phyloP scores from a whole-genome alignment of 2,113 vertebrate genomes.

The Myiozetetes cayanensis region DNA sequence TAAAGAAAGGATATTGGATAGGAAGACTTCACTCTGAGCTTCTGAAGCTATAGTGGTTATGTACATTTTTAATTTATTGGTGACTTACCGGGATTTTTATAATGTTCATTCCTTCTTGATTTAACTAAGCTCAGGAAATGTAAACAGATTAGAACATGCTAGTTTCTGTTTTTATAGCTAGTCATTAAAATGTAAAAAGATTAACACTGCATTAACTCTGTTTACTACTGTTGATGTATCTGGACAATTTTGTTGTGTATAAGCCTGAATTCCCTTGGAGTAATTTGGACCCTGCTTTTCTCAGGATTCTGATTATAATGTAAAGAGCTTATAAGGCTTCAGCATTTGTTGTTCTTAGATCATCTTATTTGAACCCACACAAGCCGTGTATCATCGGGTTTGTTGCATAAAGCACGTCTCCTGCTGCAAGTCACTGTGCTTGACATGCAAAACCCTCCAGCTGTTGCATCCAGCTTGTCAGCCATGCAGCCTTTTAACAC shows the following conservation, averaged over 20 bases:
- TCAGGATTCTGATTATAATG: slow-evolving; percentile 44
- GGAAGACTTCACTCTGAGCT: background rate
- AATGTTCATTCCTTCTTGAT: slow-evolving; percentile 56
- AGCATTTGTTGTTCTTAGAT: slow-evolving; percentile 23
- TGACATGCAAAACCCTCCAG: slow-evolving; percentile 55
- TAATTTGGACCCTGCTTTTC: slow-evolving; percentile 44
- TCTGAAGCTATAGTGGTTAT: background rate
- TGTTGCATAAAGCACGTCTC: slow-evolving; percentile 13
- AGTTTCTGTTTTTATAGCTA: slow-evolving; percentile 62
- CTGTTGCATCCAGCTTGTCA: slow-evolving; percentile 52
- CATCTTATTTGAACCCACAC: background rate
- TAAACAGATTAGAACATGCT: slow-evolving; percentile 57
- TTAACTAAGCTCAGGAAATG: slow-evolving; percentile 69
- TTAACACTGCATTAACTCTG: slow-evolving; percentile 53
- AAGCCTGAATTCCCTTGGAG: slow-evolving; percentile 31
- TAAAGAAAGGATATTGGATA: background rate
- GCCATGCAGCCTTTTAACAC: slow-evolving; percentile 37
- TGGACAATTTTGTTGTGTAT: slow-evolving; percentile 37
- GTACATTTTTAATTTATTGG: slow-evolving; percentile 53
- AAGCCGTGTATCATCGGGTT: background rate
- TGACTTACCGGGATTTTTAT: slow-evolving; percentile 29
- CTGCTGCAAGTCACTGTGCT: slow-evolving; percentile 38
- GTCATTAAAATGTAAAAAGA: slow-evolving; percentile 61
- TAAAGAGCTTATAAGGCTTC: slow-evolving; percentile 16
- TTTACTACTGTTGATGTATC: slow-evolving; percentile 38